Evolutionary conservation across 2,888 invertebrate genomes (phyloP), one percentile per base, ranked within the genome.

Genomic region (Allacma fusca): DNA sequence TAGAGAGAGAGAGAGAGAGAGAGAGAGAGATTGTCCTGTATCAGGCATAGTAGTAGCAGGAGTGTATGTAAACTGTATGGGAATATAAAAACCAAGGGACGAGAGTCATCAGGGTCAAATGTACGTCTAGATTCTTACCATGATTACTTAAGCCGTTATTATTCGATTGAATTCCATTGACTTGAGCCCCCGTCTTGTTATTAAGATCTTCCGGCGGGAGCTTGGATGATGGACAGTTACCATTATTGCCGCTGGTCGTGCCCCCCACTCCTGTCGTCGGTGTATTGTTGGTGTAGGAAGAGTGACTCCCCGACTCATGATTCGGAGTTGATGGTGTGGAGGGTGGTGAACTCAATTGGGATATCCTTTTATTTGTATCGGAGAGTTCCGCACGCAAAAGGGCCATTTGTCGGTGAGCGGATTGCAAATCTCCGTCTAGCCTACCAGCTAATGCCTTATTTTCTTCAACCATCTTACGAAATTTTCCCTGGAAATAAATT

Each of bases 401-500:
- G 72, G 88, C 88, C 84, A 90, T 89, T 85, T 92, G 92, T 82
- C 91, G 90, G 82, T 91, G 89, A 71, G 91, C 88, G 76, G 90
- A 89, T 84, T 91, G 91, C 85, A 91, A 90, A 86, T 91, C 91
- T 79, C 87, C 87, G 86, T 89, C 89, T 78, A 90, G 89, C 84
- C 89, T 88, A 44, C 87, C 85, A 24, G 88, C 88, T 77, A 88
- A 85, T 80, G 87, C 87, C 84, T 87, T 86, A 89, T 94, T 94
- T 89, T 94, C 94, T 88, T 94, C 94, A 86, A 94, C 94, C 94
- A 94, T 94, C 89, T 92, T 93, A 89, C 93, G 91, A 87, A 93
- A 91, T 90, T 92, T 92, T 88, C 91, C 91, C 91, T 93, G 75
- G 13, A 69, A 40, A n/a, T n/a, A n/a, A n/a, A n/a, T n/a, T n/a